Evolutionary conservation across 2,113 vertebrate genomes (phyloP).

Genomic region (Pelobates fuscus): DNA sequence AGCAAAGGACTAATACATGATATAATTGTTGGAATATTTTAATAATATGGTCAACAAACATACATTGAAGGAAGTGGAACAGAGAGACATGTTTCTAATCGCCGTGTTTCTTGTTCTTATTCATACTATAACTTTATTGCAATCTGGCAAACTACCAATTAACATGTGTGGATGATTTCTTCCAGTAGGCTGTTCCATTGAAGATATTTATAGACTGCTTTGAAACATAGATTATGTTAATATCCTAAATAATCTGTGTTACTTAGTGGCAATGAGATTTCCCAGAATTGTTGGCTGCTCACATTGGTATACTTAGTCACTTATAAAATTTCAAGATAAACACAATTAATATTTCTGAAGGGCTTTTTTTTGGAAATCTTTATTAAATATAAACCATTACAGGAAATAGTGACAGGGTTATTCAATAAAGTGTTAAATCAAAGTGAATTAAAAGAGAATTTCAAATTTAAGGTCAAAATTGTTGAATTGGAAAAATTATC

Average conservation of each 20-base stretch:
- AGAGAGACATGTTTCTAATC: too few species aligned
- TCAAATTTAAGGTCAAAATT: too few species aligned
- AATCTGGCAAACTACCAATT: conserved; percentile 22
- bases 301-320: neutral
- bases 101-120: too few species aligned
- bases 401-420: neutral
- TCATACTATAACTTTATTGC: too few species aligned
- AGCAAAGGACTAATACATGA: too few species aligned
- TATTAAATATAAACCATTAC: neutral
- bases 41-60: too few species aligned
- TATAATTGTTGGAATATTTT: too few species aligned
- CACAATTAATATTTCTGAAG: neutral
- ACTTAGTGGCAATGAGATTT: conserved; percentile 8
- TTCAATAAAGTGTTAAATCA: too few species aligned
- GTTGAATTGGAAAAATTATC: too few species aligned
- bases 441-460: too few species aligned
- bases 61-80: too few species aligned
- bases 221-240: conserved; percentile 2
- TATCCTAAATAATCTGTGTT: conserved; percentile 5
- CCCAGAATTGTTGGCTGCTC: conserved; percentile 5
- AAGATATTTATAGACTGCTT: conserved; percentile 18
- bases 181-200: conserved; percentile 10
- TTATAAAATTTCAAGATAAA: neutral
- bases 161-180: conserved; percentile 5
- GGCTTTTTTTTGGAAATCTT: neutral